These are phyloP conservation scores for Drosophila azteca DNA, from an alignment of 1,140 invertebrate species.

Conservation along the genomic window DNA sequence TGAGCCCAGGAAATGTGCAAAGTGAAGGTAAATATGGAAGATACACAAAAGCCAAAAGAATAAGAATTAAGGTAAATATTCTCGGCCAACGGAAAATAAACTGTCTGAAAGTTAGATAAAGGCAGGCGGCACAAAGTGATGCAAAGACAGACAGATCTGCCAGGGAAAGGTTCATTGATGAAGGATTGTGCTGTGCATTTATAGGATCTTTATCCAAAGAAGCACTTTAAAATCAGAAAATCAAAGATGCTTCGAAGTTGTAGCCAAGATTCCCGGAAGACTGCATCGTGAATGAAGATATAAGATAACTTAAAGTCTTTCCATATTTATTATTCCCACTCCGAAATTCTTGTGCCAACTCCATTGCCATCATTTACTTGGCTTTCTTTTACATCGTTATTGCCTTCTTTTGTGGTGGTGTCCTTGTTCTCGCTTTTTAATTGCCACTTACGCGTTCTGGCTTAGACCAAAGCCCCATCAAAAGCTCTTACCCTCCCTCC, in stretches of 20 bases:
- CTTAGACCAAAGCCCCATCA: constrained; percentile 52
- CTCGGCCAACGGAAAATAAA: background rate
- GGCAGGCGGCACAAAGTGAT: too few species aligned
- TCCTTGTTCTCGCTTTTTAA: constrained; percentile 66
- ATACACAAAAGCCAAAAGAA: constrained; percentile 26
- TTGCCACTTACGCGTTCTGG: constrained; percentile 69
- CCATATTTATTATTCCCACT: too few species aligned
- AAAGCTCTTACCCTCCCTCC: constrained; percentile 18
- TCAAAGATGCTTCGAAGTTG: too few species aligned
- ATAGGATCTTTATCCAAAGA: too few species aligned
- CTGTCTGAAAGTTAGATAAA: constrained; percentile 2
- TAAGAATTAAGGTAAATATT: constrained; percentile 27
- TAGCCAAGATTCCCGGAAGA: too few species aligned
- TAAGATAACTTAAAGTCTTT: too few species aligned
- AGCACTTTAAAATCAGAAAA: too few species aligned
- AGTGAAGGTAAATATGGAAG: constrained; percentile 50
- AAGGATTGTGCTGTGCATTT: too few species aligned
- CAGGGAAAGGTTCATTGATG: too few species aligned
- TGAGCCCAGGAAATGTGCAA: constrained; percentile 31
- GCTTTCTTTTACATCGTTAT: constrained; percentile 18
- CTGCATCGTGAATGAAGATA: too few species aligned
- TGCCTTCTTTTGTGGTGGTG: constrained; percentile 5
- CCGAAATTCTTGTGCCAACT: too few species aligned
- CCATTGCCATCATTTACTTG: constrained; percentile 34
- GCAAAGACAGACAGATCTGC: too few species aligned